phyloP scores from a whole-genome alignment of 2,888 invertebrate species.

The Agriopis aurantiaria region DNA sequence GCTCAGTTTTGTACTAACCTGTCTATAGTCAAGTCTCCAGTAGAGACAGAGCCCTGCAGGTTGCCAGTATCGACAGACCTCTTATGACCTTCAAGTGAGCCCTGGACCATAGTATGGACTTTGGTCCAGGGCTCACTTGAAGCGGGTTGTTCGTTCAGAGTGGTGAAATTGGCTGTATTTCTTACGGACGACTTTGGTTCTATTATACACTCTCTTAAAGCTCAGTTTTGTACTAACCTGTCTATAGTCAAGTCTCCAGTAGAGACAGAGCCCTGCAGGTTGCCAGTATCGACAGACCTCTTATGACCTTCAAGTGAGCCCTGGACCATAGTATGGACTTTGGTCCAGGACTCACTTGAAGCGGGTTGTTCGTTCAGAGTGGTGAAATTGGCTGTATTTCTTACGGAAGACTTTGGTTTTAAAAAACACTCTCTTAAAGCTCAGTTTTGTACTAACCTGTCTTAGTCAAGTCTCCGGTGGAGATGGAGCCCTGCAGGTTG shows the following conservation, averaged over 20 bases:
- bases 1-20: constrained; percentile 50
- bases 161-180: no score
- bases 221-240: constrained; percentile 50
- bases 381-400: no score
- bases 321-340: no score
- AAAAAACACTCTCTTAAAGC: no score
- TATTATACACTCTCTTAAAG: no score
- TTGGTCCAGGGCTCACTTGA: constrained; percentile 8
- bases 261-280: constrained; percentile 73
- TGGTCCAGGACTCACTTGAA: constrained; percentile 2
- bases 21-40: constrained; percentile 70
- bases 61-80: constrained; percentile 57
- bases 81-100: no score
- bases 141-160: no score
- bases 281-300: constrained; percentile 54
- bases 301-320: no score
- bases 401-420: no score
- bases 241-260: constrained; percentile 71
- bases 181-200: no score
- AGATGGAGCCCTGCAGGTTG: constrained; percentile 71
- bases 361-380: no score
- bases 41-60: constrained; percentile 73
- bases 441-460: constrained; percentile 53
- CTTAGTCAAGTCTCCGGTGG: constrained; percentile 69
- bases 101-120: no score